Percentiles rank a stretch among this genome's conserved stretches.
These are phyloP conservation scores for Anser brachyrhynchus DNA, from an alignment of 2,113 vertebrate species.

Conservation along the genomic window DNA sequence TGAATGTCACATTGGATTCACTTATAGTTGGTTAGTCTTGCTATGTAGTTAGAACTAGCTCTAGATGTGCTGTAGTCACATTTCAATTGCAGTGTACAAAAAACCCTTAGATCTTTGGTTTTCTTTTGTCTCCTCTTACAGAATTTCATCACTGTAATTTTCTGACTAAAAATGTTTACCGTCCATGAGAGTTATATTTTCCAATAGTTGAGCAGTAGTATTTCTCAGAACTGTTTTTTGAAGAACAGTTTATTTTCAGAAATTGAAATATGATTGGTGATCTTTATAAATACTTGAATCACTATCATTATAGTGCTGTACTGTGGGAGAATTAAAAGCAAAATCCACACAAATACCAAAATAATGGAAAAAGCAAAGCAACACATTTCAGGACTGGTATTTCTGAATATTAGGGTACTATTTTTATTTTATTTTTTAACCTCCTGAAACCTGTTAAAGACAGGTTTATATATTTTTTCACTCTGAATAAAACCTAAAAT, in stretches of 20 bases:
- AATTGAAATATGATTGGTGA: not conserved
- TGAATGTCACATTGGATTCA: not conserved
- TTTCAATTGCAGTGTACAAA: not conserved
- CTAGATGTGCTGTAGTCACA: not conserved
- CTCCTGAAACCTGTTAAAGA: not conserved
- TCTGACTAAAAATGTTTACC: not conserved
- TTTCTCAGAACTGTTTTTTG: not conserved
- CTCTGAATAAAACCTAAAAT: constrained; percentile 11
- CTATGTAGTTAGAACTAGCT: not conserved
- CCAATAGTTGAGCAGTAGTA: not conserved
- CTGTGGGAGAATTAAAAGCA: not conserved
- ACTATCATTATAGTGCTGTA: not conserved
- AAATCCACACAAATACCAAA: not conserved
- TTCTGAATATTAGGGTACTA: not conserved
- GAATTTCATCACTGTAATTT: not conserved
- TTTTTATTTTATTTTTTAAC: not conserved
- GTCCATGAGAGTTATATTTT: not conserved
- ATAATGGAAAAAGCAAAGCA: not conserved
- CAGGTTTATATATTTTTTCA: not conserved
- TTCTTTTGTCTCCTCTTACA: not conserved
- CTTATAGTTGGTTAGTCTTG: not conserved
- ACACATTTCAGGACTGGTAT: not conserved
- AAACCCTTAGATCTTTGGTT: not conserved
- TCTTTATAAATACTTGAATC: not conserved
- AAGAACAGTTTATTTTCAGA: not conserved